Base-by-base conservation (phyloP, 2,797 vertebrate genomes). In the Sebastes steindachneri region DNA sequence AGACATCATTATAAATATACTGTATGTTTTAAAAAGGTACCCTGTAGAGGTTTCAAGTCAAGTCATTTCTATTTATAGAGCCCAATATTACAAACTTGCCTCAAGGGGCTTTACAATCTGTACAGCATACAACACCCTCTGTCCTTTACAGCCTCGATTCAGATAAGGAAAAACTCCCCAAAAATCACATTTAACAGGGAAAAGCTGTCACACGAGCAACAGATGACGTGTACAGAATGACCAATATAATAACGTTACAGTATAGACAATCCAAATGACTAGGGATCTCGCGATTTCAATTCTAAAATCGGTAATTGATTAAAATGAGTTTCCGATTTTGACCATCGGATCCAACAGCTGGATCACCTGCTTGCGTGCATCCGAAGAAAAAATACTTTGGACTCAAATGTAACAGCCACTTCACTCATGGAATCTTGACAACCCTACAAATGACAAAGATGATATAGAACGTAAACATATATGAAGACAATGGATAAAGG, bases 301-400 rank as follows among this genome's bases (percentile, higher is more conserved):
- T 45, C 41, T 45, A 45, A 45, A 37, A 45, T 45, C 15, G 41
- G 41, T 17, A 45, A 45, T 45, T 17, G 6, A 45, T 45, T 3
- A 0, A 17, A 45, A 45, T 45, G 17, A 45, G 0, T 0, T 45
- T 45, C 41, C 6, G 6, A 45, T 45, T 45, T 45, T 17, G 15
- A 45, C 41, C 41, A 45, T 45, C 5, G 3, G 15, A 45, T 17
- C 15, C 5, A 41, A 41, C 37, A 45, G 41, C 41, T 0, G 41
- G 15, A 17, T 45, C 41, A 17, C 41, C 0, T 45, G 41, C 15
- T 45, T 7, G 15, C 6, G 1, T 17, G 15, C 15, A 15, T 45
- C 41, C 41, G 6, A 45, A 45, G 41, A 15, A 45, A 45, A 45
- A 48, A 48, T 17, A 48, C 1, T 0, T 48, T 48, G 45, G 45